A percentile compares a stretch with the other conserved stretches of the same genome.
Conservation (phyloP, 2,888 invertebrate genomes). For the Andrena bicolor region DNA sequence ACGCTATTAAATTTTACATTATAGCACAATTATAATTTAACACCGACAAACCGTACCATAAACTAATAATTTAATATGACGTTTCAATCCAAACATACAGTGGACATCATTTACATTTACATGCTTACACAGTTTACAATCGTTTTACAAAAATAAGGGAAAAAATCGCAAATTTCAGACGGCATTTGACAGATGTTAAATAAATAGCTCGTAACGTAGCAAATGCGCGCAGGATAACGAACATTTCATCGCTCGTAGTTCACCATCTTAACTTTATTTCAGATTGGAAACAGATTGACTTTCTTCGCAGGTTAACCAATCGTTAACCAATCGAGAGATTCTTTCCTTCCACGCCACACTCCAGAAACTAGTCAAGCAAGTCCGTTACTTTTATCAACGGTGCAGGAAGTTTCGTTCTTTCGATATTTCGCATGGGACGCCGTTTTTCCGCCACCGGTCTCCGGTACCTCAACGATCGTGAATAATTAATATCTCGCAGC, state of each 20-base stretch:
- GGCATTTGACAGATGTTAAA: too few species aligned
- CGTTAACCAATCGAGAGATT: constrained; percentile 31
- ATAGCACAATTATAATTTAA: not conserved
- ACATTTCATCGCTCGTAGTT: not conserved
- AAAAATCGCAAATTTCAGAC: too few species aligned
- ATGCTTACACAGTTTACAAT: too few species aligned
- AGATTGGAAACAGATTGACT: constrained; percentile 2
- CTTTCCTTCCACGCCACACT: not conserved
- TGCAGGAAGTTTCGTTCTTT: constrained; percentile 12
- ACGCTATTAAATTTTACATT: too few species aligned
- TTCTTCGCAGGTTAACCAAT: constrained; percentile 33
- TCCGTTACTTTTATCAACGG: constrained; percentile 36
- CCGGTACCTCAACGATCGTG: constrained; percentile 5
- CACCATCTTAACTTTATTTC: constrained; percentile 5
- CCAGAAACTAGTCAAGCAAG: constrained; percentile 8
- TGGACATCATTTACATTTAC: too few species aligned
- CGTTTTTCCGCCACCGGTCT: not conserved
- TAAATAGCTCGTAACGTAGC: not conserved
- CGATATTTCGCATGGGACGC: not conserved
- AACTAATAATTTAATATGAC: not conserved
- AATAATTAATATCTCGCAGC: constrained; percentile 11
- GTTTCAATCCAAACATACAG: too few species aligned
- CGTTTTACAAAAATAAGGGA: too few species aligned
- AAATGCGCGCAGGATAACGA: constrained; percentile 1
- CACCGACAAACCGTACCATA: too few species aligned